Evolutionary conservation across 2,888 invertebrate species (phyloP).

Genomic region (Auanema freiburgensis): DNA sequence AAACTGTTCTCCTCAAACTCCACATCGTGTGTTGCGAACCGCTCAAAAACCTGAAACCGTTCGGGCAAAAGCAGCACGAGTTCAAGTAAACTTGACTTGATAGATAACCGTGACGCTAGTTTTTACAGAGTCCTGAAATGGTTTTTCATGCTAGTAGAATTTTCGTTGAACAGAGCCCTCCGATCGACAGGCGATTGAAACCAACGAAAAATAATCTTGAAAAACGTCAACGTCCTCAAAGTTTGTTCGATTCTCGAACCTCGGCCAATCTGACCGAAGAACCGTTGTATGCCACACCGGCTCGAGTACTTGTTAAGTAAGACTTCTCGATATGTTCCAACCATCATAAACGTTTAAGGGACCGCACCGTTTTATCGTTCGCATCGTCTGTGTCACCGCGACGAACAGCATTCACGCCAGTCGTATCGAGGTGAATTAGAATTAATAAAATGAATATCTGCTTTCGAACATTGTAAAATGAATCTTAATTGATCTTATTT

Average conservation of each 20-base stretch:
- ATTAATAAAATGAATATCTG: no score
- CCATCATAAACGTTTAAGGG: slow-evolving; percentile 5
- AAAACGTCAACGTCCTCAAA: slow-evolving; percentile 10
- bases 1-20: slow-evolving; percentile 14
- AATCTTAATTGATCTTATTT: background rate
- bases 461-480: background rate
- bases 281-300: slow-evolving; percentile 21
- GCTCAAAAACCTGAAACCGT: slow-evolving; percentile 17
- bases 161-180: slow-evolving; percentile 20
- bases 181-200: slow-evolving; percentile 10
- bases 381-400: slow-evolving; percentile 7
- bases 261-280: slow-evolving; percentile 5
- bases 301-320: slow-evolving; percentile 18
- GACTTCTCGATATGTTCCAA: background rate
- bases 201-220: background rate
- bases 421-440: slow-evolving; percentile 12
- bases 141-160: slow-evolving; percentile 21
- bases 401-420: slow-evolving; percentile 19
- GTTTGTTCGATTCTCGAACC: slow-evolving; percentile 8
- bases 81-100: slow-evolving; percentile 9
- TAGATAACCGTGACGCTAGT: background rate
- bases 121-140: slow-evolving; percentile 15
- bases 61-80: slow-evolving; percentile 15
- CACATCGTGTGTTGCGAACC: slow-evolving; percentile 17
- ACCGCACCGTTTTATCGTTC: slow-evolving; percentile 12